Evolutionary conservation across 2,888 invertebrate genomes (phyloP).

Genomic region (Troides helena): DNA sequence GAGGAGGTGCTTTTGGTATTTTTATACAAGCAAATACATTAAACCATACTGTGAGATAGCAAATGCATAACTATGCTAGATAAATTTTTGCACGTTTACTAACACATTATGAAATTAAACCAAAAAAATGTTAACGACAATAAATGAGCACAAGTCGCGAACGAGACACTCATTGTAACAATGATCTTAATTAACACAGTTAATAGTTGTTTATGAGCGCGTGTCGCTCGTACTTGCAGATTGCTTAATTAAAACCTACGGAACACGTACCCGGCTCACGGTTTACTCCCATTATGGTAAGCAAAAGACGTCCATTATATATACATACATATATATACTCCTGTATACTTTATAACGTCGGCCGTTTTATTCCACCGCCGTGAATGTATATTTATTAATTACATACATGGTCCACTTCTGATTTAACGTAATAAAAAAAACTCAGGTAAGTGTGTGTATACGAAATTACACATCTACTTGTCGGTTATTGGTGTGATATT

Average conservation of each 20-base stretch:
- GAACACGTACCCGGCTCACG: constrained; percentile 14
- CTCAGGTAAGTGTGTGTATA: not conserved
- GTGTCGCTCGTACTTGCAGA: constrained; percentile 15
- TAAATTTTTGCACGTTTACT: no score
- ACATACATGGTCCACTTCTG: not conserved
- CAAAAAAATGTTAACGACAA: not conserved
- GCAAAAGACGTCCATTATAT: constrained; percentile 11
- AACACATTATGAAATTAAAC: no score
- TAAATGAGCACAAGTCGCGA: not conserved
- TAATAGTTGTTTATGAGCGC: constrained; percentile 23
- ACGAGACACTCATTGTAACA: constrained; percentile 18
- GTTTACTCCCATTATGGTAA: constrained; percentile 14
- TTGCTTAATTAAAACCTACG: constrained; percentile 25
- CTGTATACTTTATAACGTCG: constrained; percentile 8
- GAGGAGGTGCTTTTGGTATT: no score
- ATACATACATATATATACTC: constrained; percentile 1
- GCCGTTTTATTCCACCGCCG: constrained; percentile 10
- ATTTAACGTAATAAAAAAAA: constrained; percentile 8
- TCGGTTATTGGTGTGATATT: no score
- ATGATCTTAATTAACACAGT: constrained; percentile 26
- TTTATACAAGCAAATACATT: no score
- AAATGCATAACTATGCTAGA: no score
- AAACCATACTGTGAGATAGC: no score
- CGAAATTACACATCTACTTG: not conserved
- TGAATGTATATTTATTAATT: constrained; percentile 13